A percentile compares a stretch with the other conserved stretches of the same genome.
These are phyloP conservation scores for Dinoponera quadriceps DNA, from an alignment of 1,140 invertebrate genomes.

Conservation along the genomic window DNA sequence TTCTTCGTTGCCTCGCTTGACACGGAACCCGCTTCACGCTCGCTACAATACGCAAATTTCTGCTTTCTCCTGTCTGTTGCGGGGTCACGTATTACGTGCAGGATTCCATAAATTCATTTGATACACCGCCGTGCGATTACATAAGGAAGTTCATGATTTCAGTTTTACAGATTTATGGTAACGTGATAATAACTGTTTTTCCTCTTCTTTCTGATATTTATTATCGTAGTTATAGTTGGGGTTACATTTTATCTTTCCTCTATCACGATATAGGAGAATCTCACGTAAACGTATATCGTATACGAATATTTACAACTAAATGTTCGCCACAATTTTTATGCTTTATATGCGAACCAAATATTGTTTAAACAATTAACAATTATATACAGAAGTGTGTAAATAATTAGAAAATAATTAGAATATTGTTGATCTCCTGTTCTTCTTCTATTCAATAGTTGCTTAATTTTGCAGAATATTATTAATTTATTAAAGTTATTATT, in stretches of 20 bases:
- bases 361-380: neutral
- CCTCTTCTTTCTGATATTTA: neutral
- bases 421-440: too few species aligned
- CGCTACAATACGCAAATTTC: constrained; percentile 47
- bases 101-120: constrained; percentile 43
- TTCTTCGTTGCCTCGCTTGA: constrained; percentile 49
- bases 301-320: neutral
- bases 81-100: constrained; percentile 34
- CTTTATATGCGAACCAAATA: neutral
- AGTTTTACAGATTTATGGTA: constrained; percentile 15
- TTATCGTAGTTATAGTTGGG: neutral
- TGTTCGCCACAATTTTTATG: neutral
- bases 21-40: constrained; percentile 34
- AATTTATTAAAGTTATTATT: too few species aligned
- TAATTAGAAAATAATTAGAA: too few species aligned
- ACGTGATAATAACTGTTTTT: constrained; percentile 7
- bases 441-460: too few species aligned
- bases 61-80: constrained; percentile 21
- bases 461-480: too few species aligned
- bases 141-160: constrained; percentile 30
- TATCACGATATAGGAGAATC: neutral
- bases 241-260: neutral
- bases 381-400: neutral
- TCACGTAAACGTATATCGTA: neutral
- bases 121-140: neutral